A percentile compares a stretch with the other conserved stretches of the same genome.
phyloP scores from a whole-genome alignment of 2,797 vertebrate genomes.

The Acanthornis magna region DNA sequence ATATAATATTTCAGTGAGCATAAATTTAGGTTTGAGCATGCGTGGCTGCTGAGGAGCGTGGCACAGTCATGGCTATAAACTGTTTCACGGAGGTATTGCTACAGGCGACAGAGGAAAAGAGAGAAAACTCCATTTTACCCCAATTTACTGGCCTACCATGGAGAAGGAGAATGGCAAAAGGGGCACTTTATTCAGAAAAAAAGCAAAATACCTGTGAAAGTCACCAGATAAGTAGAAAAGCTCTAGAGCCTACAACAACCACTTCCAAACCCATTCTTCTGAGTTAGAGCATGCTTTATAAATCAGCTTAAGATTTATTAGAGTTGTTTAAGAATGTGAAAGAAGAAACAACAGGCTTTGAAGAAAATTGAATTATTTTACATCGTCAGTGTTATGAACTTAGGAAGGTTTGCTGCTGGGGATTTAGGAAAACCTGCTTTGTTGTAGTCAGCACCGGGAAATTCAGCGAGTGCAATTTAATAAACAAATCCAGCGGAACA shows the following conservation, averaged over 20 bases:
- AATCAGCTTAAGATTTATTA: neutral
- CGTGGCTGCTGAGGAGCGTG: neutral
- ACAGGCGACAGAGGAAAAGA: neutral
- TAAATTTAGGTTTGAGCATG: neutral
- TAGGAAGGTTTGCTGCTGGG: neutral
- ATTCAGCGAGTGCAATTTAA: neutral
- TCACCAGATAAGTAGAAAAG: neutral
- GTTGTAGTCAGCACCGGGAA: neutral
- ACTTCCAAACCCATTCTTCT: neutral
- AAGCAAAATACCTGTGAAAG: neutral
- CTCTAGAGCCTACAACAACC: neutral
- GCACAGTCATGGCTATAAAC: neutral
- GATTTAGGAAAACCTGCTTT: neutral
- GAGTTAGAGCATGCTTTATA: neutral
- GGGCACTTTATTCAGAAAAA: neutral
- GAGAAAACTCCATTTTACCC: neutral
- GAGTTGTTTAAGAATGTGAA: neutral
- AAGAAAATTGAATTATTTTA: neutral
- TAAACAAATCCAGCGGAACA: neutral
- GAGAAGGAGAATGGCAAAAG: neutral
- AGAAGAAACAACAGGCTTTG: neutral
- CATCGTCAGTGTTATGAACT: rapidly evolving
- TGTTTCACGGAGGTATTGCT: neutral
- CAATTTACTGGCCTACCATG: neutral
- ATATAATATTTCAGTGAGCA: neutral